Conservation (phyloP, 2,797 vertebrate species). For the Myotis findleyi region DNA sequence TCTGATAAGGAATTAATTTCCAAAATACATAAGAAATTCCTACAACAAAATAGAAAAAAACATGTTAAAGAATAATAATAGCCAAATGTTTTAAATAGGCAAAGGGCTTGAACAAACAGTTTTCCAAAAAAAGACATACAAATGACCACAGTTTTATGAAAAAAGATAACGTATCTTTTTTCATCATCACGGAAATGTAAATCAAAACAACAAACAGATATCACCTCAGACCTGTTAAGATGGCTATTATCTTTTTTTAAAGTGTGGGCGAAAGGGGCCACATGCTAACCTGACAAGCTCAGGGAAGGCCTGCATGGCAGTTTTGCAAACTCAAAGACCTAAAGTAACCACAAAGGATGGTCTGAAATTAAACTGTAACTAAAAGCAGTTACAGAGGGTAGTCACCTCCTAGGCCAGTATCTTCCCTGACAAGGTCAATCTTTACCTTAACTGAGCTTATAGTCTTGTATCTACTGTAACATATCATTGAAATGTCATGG, state of each 20-base stretch:
- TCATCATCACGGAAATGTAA: background rate
- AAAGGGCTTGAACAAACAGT: conserved; percentile 6
- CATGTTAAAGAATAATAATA: background rate
- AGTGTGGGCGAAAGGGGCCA: background rate
- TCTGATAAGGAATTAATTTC: background rate
- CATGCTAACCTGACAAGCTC: too few relatives aligned
- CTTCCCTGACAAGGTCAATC: too few relatives aligned
- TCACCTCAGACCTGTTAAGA: background rate
- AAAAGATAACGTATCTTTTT: background rate
- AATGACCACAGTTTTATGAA: background rate
- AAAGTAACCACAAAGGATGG: too few relatives aligned
- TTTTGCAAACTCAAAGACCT: too few relatives aligned
- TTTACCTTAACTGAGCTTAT: too few relatives aligned
- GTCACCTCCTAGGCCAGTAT: too few relatives aligned
- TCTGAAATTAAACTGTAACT: too few relatives aligned
- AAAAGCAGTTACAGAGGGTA: too few relatives aligned
- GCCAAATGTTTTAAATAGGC: background rate
- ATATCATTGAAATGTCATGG: too few relatives aligned
- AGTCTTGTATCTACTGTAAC: too few relatives aligned
- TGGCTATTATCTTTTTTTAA: background rate
- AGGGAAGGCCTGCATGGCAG: too few relatives aligned
- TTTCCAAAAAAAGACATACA: background rate
- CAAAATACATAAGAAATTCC: background rate
- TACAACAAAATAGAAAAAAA: background rate
- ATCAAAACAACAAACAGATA: background rate